Percentiles rank a stretch among this genome's conserved stretches.
Evolutionary conservation across 1,140 invertebrate genomes (phyloP).

Genomic region (Drosophila leontia): DNA sequence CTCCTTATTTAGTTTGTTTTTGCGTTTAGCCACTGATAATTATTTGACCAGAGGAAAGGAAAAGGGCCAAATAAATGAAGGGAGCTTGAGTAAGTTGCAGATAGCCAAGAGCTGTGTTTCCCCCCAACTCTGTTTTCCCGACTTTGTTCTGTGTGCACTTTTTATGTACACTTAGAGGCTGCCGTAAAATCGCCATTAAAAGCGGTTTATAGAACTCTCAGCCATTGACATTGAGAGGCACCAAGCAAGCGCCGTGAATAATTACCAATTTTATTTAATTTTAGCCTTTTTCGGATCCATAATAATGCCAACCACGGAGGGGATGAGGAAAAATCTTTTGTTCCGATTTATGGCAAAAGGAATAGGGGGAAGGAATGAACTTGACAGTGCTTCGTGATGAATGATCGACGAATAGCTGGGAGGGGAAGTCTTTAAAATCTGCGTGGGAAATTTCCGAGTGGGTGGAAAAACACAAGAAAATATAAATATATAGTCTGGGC

Average conservation of each 20-base stretch:
- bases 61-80: background rate
- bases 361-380: constrained; percentile 34
- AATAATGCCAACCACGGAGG: background rate
- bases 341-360: constrained; percentile 18
- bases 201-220: constrained; percentile 24
- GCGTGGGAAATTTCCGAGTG: constrained; percentile 11
- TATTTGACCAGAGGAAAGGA: constrained; percentile 26
- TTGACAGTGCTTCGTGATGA: constrained; percentile 47
- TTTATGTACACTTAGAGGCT: constrained; percentile 2
- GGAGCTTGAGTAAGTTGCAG: constrained; percentile 3
- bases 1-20: constrained; percentile 17
- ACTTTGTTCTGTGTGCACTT: background rate
- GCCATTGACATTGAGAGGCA: constrained; percentile 56
- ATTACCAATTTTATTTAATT: constrained; percentile 57
- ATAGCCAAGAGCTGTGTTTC: constrained; percentile 21
- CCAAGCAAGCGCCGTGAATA: constrained; percentile 40
- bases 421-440: background rate
- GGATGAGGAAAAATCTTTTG: constrained; percentile 37
- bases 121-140: background rate
- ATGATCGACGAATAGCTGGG: constrained; percentile 38
- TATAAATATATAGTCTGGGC: background rate
- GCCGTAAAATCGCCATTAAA: constrained; percentile 27
- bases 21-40: constrained; percentile 56
- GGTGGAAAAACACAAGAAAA: background rate
- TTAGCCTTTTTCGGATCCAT: constrained; percentile 49